These are phyloP conservation scores for Teleiodes luculella DNA, from an alignment of 2,888 invertebrate species.

Conservation along the genomic window DNA sequence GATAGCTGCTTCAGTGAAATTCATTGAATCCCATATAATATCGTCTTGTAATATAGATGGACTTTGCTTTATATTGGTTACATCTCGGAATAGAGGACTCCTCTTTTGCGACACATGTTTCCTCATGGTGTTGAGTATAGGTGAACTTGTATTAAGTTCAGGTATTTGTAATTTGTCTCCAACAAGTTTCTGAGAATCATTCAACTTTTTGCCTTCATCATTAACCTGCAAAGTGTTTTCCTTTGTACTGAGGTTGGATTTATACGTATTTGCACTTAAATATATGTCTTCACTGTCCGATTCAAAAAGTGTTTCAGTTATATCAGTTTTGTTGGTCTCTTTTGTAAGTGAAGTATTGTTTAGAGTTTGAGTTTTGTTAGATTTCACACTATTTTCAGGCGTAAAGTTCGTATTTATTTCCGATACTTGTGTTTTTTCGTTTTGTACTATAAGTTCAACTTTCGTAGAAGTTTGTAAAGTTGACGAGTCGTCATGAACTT, in stretches of 20 bases:
- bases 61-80: constrained; percentile 3
- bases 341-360: not conserved
- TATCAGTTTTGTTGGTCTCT: not conserved
- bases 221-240: not conserved
- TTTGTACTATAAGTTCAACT: not conserved
- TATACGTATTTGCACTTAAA: constrained; percentile 7
- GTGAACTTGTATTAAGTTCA: constrained; percentile 3
- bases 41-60: constrained; percentile 39
- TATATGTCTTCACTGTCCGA: constrained; percentile 11
- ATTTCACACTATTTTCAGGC: not conserved
- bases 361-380: no score
- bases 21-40: constrained; percentile 60
- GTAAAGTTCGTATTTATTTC: not conserved
- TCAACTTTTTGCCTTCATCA: not conserved
- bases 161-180: not conserved
- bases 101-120: not conserved
- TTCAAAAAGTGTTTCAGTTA: not conserved
- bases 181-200: not conserved
- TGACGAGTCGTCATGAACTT: not conserved
- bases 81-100: not conserved
- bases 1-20: constrained; percentile 51
- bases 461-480: not conserved
- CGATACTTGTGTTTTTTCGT: not conserved
- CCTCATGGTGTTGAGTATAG: not conserved
- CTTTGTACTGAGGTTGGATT: not conserved